Evolutionary conservation across 2,113 vertebrate species (phyloP).

Genomic region (Lepidothrix coronata): DNA sequence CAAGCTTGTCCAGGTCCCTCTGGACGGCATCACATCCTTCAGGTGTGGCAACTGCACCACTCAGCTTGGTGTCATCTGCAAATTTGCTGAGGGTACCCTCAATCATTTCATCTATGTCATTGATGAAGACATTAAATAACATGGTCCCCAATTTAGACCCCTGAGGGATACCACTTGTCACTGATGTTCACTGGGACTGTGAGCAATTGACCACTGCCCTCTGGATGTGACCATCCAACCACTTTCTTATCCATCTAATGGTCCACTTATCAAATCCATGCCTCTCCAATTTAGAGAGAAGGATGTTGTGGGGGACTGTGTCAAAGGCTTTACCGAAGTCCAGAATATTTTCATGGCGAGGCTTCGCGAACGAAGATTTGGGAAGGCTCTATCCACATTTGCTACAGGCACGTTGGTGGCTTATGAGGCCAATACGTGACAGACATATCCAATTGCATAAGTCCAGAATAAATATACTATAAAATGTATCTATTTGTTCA

Average conservation of each 20-base stretch:
- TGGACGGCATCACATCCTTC: neutral
- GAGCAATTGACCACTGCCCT: neutral
- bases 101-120: neutral
- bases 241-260: neutral
- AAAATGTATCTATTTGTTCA: neutral
- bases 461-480: neutral
- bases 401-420: no score
- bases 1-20: neutral
- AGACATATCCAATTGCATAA: no score
- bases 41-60: no score
- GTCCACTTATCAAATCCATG: neutral
- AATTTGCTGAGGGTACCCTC: neutral
- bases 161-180: neutral
- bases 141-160: no score
- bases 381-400: no score
- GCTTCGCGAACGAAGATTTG: no score
- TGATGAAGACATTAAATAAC: neutral
- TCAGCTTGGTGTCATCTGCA: neutral
- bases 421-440: no score
- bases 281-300: neutral
- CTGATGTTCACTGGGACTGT: neutral
- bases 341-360: no score
- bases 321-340: neutral
- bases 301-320: neutral
- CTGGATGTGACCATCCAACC: neutral